A percentile compares a stretch with the other conserved stretches of the same genome.
These are phyloP conservation scores for Trematomus loennbergii DNA, from an alignment of 2,113 vertebrate genomes.

Conservation along the genomic window DNA sequence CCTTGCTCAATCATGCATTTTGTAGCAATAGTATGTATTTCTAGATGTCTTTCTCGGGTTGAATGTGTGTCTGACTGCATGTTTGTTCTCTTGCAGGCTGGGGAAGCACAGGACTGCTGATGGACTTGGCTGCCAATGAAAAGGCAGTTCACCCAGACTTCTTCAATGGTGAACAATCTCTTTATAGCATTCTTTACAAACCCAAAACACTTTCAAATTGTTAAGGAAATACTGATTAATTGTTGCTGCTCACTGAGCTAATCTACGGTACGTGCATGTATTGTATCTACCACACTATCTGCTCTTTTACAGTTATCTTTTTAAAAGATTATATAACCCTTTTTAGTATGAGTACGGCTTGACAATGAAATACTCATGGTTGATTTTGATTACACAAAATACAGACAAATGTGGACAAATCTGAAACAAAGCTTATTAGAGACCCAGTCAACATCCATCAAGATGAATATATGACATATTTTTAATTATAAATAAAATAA, in stretches of 20 bases:
- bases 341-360: neutral
- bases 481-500: neutral
- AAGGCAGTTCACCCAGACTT: slow-evolving; percentile 92
- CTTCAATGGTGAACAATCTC: slow-evolving; percentile 87
- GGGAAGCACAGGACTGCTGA: slow-evolving; percentile 94
- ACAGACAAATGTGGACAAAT: neutral
- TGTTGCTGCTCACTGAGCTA: neutral
- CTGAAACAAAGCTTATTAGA: neutral
- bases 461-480: neutral
- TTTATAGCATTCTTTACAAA: neutral
- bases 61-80: slow-evolving; percentile 54
- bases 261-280: neutral
- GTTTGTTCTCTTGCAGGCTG: slow-evolving; percentile 84
- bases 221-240: neutral
- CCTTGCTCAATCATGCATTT: neutral
- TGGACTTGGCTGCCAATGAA: slow-evolving; percentile 93
- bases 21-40: no score
- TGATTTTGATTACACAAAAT: neutral
- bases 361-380: neutral
- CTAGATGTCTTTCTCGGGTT: neutral
- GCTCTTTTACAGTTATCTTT: neutral
- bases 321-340: neutral
- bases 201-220: neutral
- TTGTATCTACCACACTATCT: neutral
- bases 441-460: neutral